Percentiles rank a stretch among this genome's conserved stretches.
Evolutionary conservation across 2,797 vertebrate species (phyloP).

Genomic region (Amblyraja radiata): DNA sequence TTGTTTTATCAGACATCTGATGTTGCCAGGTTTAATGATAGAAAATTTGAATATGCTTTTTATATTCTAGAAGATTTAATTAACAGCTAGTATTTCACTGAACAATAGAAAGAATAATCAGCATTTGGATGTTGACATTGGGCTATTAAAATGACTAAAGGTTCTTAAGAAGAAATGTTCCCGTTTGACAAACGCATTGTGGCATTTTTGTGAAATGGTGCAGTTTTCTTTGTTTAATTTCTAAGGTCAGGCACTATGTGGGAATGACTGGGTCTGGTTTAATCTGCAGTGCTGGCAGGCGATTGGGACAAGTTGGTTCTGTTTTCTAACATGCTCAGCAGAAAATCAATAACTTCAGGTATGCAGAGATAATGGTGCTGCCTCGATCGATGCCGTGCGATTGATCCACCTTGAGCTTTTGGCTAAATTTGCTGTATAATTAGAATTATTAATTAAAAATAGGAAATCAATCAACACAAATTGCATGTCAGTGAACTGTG

Average conservation of each 20-base stretch:
- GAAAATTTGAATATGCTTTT: not conserved
- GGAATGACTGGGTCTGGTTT: constrained; percentile 44
- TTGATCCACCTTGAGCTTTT: constrained; percentile 71
- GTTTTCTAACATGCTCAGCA: constrained; percentile 58
- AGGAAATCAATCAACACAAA: constrained; percentile 96
- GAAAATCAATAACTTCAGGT: constrained; percentile 70
- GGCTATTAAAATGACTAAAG: not conserved
- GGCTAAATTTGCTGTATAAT: constrained; percentile 89
- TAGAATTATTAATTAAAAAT: constrained; percentile 99
- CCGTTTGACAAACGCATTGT: not conserved
- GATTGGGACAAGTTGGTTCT: constrained; percentile 46
- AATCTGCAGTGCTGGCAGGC: constrained; percentile 42
- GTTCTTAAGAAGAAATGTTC: not conserved
- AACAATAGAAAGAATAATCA: not conserved
- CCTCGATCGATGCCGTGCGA: constrained; percentile 62
- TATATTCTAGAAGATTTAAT: not conserved
- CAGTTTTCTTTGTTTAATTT: constrained; percentile 13
- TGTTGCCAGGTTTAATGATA: not conserved
- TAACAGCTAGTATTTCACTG: not conserved
- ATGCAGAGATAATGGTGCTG: constrained; percentile 61
- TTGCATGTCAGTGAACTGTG: constrained; percentile 68
- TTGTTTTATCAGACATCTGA: not conserved
- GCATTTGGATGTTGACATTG: constrained; percentile 43
- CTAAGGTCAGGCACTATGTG: constrained; percentile 41
- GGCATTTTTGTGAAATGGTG: not conserved